Evolutionary conservation across 2,113 vertebrate genomes (phyloP).

Genomic region (Heteronetta atricapilla): DNA sequence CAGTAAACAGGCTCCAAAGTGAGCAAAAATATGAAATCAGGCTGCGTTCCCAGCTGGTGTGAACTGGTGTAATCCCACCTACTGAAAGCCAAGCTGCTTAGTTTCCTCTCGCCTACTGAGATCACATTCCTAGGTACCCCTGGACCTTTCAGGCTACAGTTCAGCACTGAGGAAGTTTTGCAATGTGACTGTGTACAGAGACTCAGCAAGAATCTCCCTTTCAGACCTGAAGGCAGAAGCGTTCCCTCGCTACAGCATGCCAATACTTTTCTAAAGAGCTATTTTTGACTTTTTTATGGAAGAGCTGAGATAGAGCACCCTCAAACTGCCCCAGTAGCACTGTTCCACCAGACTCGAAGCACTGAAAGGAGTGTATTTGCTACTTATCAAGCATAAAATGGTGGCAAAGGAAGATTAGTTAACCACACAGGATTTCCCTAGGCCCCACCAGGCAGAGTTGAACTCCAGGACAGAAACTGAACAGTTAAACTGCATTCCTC

Average conservation of each 20-base stretch:
- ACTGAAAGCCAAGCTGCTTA: rapidly evolving
- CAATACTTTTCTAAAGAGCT: rapidly evolving
- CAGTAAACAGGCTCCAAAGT: not conserved
- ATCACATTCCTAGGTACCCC: not conserved
- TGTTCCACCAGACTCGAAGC: not conserved
- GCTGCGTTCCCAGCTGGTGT: not conserved
- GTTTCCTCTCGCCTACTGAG: not conserved
- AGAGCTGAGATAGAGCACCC: not conserved
- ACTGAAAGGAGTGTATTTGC: not conserved
- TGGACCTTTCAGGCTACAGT: not conserved
- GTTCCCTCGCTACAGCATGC: rapidly evolving
- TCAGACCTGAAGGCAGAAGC: not conserved
- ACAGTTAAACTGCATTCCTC: not conserved
- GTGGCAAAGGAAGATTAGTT: not conserved
- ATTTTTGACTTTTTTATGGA: not conserved
- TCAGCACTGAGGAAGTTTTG: rapidly evolving
- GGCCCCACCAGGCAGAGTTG: not conserved
- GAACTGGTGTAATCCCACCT: not conserved
- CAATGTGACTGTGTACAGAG: rapidly evolving
- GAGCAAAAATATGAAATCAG: not conserved
- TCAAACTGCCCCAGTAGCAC: not conserved
- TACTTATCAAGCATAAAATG: not conserved
- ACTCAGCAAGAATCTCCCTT: not conserved
- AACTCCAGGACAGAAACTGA: not conserved
- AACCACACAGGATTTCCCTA: not conserved